Evolutionary conservation across 2,113 vertebrate species (phyloP).

Genomic region (Eretmochelys imbricata): DNA sequence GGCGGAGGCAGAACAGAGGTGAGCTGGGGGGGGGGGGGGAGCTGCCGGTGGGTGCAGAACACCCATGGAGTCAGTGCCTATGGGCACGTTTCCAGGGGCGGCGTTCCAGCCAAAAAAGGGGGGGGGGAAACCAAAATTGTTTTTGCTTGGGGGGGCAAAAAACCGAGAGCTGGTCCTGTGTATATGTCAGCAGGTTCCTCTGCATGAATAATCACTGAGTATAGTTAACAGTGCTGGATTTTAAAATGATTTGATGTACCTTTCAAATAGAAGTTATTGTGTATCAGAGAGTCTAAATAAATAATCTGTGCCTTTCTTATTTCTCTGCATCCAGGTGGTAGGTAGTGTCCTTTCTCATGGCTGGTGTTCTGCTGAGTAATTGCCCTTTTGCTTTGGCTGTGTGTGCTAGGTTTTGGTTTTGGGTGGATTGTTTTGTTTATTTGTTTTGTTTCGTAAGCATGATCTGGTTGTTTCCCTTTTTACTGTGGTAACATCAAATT

Average conservation of each 20-base stretch:
- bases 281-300: slow-evolving; percentile 1
- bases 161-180: neutral
- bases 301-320: slow-evolving; percentile 23
- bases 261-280: slow-evolving; percentile 2
- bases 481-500: slow-evolving; percentile 43
- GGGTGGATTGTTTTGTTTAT: neutral
- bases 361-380: slow-evolving; percentile 15
- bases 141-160: too few species aligned
- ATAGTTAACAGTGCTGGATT: neutral
- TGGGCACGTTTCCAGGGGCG: too few species aligned
- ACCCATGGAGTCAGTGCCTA: too few species aligned
- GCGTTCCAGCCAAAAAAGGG: too few species aligned
- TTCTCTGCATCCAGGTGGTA: neutral
- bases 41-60: too few species aligned
- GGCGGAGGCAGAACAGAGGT: too few species aligned
- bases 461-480: slow-evolving; percentile 35
- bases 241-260: neutral
- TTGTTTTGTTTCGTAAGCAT: neutral
- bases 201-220: neutral
- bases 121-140: too few species aligned
- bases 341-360: neutral
- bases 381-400: slow-evolving; percentile 28
- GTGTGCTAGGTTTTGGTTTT: neutral
- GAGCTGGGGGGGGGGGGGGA: too few species aligned
- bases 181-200: neutral